Base-by-base conservation (phyloP, 1,140 invertebrate species). In the Tetramorium alpestre region DNA sequence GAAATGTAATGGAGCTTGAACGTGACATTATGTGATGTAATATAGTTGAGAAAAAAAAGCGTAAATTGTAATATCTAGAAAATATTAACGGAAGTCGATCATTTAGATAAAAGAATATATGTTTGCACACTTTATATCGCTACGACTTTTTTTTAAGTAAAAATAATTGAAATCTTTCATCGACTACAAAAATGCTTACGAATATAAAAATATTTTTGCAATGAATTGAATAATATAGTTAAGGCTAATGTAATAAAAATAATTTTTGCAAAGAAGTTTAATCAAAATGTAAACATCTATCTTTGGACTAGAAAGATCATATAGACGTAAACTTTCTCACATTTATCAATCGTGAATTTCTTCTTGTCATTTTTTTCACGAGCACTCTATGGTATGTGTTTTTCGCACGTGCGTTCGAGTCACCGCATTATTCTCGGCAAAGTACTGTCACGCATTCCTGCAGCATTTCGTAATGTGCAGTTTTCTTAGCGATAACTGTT, bases 391-490 rank as follows among this genome's bases (percentile, higher is more conserved):
- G 69, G 44, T 38, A 82, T 16, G 67, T 11, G 54, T 73, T 75
- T 84, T 47, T 82, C 80, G 41, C 54, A 73, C 41, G 44, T 58
- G 25, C 28, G 47, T 62, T 51, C 73, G 41, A 77, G 56, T 47
- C 47, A 51, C 22, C 47, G 47, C 62, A 76, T 85, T 85, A 85
- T 85, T 60, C 41, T 65, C 60, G 44, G 56, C 44, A 65, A 85
- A 75, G 58, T 84, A 60, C 38, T 25, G 25, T 41, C 73, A 44
- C 58, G 73, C 73, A 78, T 85, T 78, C 49, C 38, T 47, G 10
- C 25, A 44, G 60, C 82, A 16, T 77, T 78, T 78, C 62, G 80
- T 60, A 84, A 84, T 18, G 54, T 69, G n/a, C 25, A 84, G 41
- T 84, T 84, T 60, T 84, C 51, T 56, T 38, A 60, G 44, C 69